Base-by-base conservation (phyloP, 2,888 invertebrate species). In the Lottia scabra region DNA sequence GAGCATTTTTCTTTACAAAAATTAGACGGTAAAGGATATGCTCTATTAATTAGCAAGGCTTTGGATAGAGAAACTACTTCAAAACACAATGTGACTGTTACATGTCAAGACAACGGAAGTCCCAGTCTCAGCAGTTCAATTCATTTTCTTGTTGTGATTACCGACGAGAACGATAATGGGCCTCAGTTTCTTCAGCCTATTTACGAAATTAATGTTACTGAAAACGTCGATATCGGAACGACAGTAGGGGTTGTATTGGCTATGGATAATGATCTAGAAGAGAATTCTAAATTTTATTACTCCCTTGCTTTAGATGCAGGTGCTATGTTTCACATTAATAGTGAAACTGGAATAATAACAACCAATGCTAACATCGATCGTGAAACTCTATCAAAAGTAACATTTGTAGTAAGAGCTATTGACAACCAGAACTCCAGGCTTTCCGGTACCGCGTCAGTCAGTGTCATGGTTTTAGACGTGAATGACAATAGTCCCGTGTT, bases 21-120 rank as follows among this genome's bases (percentile, higher is more conserved):
- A 38, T 79, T 81, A 10, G 82, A 80, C n/a, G 71, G 78, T 8
- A 80, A 81, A 65, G 82, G 83, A 65, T 84, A 82, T 56, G 79
- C 83, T 65, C 80, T 87, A 38, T 80, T 81, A 15, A 70, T 85
- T 15, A 79, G 78, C 48, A 56, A 56, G 15, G 19, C 19, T 12
- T 23, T 56, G 10, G 56, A 56, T 23, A 56, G 56, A 56, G 56
- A 56, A 23, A 56, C 56, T 13, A 56, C 56, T 65, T 65, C 44
- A 23, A 65, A 44, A 65, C 65, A 65, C 65, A 65, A 65, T 65
- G 13, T 65, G 1, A 65, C 65, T 15, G 30, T 65, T 44, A 38
- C 44, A 38, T 38, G 43, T 44, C 38, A 43, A 16, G 65, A 65
- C n/a, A 19, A n/a, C 43, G 65, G 65, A 13, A 19, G 19, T n/a